phyloP scores from a whole-genome alignment of 2,113 vertebrate genomes.

The Pollimyrus isidori region DNA sequence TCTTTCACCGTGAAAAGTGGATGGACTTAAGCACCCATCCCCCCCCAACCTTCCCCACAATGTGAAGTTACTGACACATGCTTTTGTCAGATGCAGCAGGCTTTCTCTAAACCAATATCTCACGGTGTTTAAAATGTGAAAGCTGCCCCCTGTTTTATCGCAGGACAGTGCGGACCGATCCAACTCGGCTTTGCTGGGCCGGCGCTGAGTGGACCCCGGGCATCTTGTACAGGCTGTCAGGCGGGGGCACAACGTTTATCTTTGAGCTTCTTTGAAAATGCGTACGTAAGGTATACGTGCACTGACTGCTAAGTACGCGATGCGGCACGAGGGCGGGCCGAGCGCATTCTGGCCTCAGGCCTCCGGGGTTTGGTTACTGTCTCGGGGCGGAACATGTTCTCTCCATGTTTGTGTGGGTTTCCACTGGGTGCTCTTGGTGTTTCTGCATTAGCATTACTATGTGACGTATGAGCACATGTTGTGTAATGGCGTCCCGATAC shows the following conservation, averaged over 20 bases:
- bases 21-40: not conserved
- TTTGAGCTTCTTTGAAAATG: not conserved
- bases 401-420: not conserved
- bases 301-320: not conserved
- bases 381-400: not conserved
- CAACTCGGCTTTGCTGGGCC: not conserved
- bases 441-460: not conserved
- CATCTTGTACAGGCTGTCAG: not conserved
- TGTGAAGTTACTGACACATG: not conserved
- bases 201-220: not conserved
- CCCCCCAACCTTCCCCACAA: not conserved
- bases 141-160: not conserved
- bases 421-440: not conserved
- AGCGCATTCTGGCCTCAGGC: not conserved
- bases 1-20: slow-evolving; percentile 6
- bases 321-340: not conserved
- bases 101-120: not conserved
- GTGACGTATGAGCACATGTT: not conserved
- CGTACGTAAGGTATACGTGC: not conserved
- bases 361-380: not conserved
- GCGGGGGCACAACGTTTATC: not conserved
- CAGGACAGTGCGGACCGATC: not conserved
- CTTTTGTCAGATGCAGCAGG: slow-evolving; percentile 1
- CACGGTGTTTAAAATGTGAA: not conserved
- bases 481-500: not conserved